phyloP scores from a whole-genome alignment of 2,113 vertebrate genomes.

The Rhizomys pruinosus region DNA sequence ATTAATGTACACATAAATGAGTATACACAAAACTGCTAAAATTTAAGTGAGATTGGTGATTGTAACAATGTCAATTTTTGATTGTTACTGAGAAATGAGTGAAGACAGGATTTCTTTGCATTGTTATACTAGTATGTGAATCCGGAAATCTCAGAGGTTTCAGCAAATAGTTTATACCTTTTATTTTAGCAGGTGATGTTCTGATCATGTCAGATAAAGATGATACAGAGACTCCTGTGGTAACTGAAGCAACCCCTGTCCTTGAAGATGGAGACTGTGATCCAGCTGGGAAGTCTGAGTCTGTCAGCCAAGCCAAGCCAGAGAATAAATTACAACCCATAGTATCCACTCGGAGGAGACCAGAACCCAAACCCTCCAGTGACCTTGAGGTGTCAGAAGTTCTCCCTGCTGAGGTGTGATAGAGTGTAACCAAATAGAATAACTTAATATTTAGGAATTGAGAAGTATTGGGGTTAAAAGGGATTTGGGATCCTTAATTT shows the following conservation, averaged over 20 bases:
- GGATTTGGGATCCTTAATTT: background rate
- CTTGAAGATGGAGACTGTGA: slow-evolving; percentile 55
- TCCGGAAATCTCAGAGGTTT: slow-evolving; percentile 20
- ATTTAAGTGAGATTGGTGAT: background rate
- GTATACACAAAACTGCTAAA: background rate
- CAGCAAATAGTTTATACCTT: slow-evolving; percentile 16
- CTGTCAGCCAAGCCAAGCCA: slow-evolving; percentile 29
- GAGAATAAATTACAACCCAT: slow-evolving; percentile 84
- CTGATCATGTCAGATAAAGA: slow-evolving; percentile 86
- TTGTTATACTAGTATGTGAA: slow-evolving; percentile 15
- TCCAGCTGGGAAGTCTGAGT: slow-evolving; percentile 63
- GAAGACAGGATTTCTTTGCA: background rate
- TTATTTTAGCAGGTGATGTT: slow-evolving; percentile 68
- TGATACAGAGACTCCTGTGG: slow-evolving; percentile 58
- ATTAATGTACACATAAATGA: background rate
- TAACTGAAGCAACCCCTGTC: slow-evolving; percentile 24
- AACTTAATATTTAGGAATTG: slow-evolving; percentile 16
- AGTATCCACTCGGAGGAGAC: slow-evolving; percentile 90
- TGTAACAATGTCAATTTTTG: background rate
- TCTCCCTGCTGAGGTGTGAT: slow-evolving; percentile 63
- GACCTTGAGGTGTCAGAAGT: slow-evolving; percentile 67
- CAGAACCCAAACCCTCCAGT: slow-evolving; percentile 85
- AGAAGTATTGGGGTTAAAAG: slow-evolving; percentile 12
- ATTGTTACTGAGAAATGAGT: background rate
- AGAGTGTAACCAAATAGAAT: slow-evolving; percentile 49